A percentile compares a stretch with the other conserved stretches of the same genome.
phyloP scores from a whole-genome alignment of 2,888 invertebrate genomes.

The Cheilosia vernalis region DNA sequence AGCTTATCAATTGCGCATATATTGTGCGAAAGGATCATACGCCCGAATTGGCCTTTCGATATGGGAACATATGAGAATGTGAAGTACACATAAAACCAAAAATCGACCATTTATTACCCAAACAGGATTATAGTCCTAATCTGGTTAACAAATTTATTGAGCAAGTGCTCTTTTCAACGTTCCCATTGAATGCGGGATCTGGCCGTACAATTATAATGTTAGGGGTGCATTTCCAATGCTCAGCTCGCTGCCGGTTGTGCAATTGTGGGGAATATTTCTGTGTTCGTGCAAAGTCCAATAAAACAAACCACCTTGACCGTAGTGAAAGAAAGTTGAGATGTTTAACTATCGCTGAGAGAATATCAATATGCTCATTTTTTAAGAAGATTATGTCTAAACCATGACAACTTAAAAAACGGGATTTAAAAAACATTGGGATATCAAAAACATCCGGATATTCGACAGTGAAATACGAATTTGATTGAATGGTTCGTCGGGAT shows the following conservation, averaged over 20 bases:
- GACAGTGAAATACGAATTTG: slow-evolving; percentile 45
- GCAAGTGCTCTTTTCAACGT: slow-evolving; percentile 69
- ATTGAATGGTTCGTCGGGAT: slow-evolving; percentile 49
- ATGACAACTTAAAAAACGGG: neutral
- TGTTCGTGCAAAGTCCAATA: slow-evolving; percentile 1
- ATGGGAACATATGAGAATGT: slow-evolving; percentile 65
- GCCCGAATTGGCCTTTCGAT: slow-evolving; percentile 63
- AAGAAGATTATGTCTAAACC: slow-evolving; percentile 36
- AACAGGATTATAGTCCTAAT: slow-evolving; percentile 73
- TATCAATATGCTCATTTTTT: slow-evolving; percentile 16
- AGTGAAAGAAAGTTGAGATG: neutral
- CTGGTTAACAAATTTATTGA: slow-evolving; percentile 72
- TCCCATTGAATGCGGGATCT: slow-evolving; percentile 27
- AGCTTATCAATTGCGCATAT: slow-evolving; percentile 65
- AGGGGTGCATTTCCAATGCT: slow-evolving; percentile 40
- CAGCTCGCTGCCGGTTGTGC: slow-evolving; percentile 30
- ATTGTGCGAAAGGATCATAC: slow-evolving; percentile 73
- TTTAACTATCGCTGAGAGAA: slow-evolving; percentile 4
- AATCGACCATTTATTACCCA: slow-evolving; percentile 71
- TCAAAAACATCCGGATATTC: neutral
- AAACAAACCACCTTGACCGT: neutral
- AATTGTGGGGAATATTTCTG: slow-evolving; percentile 20
- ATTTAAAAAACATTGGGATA: neutral
- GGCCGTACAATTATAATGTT: slow-evolving; percentile 1
- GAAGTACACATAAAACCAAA: slow-evolving; percentile 58